Evolutionary conservation across 1,140 invertebrate genomes (phyloP).

Genomic region (Drosophila suzukii): DNA sequence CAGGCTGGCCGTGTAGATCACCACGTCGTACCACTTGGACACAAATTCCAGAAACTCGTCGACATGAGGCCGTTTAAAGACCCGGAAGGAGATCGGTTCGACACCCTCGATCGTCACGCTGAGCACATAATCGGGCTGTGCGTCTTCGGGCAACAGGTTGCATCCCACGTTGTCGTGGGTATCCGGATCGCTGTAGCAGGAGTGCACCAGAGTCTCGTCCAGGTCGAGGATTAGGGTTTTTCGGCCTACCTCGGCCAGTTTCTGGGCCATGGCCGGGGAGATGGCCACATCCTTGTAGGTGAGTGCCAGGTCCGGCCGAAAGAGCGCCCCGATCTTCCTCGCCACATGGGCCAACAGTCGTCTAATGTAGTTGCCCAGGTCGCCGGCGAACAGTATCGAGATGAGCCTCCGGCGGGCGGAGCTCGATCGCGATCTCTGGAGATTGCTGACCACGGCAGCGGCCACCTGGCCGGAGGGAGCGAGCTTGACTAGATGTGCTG

Average conservation of each 20-base stretch:
- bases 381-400: not conserved
- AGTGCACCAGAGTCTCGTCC: slow-evolving; percentile 69
- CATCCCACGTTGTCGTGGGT: slow-evolving; percentile 41
- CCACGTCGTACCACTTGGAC: slow-evolving; percentile 64
- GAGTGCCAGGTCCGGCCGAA: not conserved
- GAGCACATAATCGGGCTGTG: slow-evolving; percentile 47
- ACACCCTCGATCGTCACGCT: slow-evolving; percentile 9
- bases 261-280: not conserved
- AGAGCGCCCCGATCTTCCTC: not conserved
- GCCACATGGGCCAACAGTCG: slow-evolving; percentile 5
- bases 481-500: slow-evolving; percentile 8
- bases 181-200: slow-evolving; percentile 62
- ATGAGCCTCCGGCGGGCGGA: not conserved
- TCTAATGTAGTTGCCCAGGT: slow-evolving; percentile 25
- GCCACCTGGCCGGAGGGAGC: not conserved
- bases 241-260: slow-evolving; percentile 11
- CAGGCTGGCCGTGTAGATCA: slow-evolving; percentile 66
- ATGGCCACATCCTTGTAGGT: slow-evolving; percentile 31
- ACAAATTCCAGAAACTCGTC: slow-evolving; percentile 53
- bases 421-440: not conserved
- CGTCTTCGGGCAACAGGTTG: slow-evolving; percentile 24
- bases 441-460: not conserved
- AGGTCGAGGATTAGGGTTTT: slow-evolving; percentile 60
- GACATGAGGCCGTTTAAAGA: slow-evolving; percentile 65
- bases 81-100: slow-evolving; percentile 30